phyloP scores from a whole-genome alignment of 1,140 invertebrate genomes.

The Drosophila kepulauana region DNA sequence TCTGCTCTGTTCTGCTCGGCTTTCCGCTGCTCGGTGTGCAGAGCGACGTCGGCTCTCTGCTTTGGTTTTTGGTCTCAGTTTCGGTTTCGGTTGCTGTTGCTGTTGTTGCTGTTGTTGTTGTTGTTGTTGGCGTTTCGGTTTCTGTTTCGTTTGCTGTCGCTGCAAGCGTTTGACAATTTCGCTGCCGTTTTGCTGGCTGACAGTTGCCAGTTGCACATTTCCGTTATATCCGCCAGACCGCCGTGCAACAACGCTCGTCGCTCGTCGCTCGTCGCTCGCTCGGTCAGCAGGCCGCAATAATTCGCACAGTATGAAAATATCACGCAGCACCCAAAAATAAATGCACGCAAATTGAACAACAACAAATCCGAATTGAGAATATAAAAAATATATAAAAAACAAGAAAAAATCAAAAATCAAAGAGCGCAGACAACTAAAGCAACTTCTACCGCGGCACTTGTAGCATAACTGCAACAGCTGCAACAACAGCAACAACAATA shows the following conservation, averaged over 20 bases:
- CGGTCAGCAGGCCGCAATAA: conserved; percentile 7
- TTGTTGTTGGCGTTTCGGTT: conserved; percentile 39
- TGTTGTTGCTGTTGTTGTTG: conserved; percentile 28
- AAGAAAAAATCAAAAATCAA: conserved; percentile 11
- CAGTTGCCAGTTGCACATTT: conserved; percentile 82
- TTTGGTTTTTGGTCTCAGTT: conserved; percentile 37
- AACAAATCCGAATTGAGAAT: conserved; percentile 15
- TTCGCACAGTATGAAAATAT: conserved; percentile 15
- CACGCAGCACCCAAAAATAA: conserved; percentile 8
- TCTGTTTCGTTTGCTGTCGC: conserved; percentile 27
- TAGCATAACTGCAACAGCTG: conserved; percentile 10
- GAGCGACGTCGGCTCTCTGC: conserved; percentile 21
- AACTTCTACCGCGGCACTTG: conserved; percentile 33
- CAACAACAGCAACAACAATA: conserved; percentile 3
- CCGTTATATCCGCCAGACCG: conserved; percentile 77
- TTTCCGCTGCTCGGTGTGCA: conserved; percentile 27
- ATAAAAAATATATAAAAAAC: conserved; percentile 22
- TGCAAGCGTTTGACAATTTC: conserved; percentile 72
- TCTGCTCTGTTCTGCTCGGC: conserved; percentile 2
- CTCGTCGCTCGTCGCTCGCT: conserved; percentile 2
- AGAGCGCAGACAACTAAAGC: conserved; percentile 16
- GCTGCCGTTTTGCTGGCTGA: conserved; percentile 64
- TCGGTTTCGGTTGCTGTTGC: conserved; percentile 30
- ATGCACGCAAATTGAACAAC: background rate
- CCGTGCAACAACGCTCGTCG: conserved; percentile 40